phyloP scores from a whole-genome alignment of 2,888 invertebrate genomes.

The Neoaliturus tenellus region DNA sequence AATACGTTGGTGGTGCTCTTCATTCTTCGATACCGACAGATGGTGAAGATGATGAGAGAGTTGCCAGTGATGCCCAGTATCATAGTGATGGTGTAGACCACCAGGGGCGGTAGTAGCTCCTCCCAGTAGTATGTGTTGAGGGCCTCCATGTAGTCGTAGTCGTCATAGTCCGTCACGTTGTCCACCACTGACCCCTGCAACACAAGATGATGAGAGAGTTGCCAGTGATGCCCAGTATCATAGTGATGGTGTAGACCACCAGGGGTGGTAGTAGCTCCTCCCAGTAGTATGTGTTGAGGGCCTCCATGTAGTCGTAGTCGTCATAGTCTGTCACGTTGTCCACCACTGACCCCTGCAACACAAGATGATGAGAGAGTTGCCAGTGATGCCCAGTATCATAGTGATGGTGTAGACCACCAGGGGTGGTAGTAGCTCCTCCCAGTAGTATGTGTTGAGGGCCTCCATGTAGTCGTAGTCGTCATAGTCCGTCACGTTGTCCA shows the following conservation, averaged over 20 bases:
- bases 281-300: conserved; percentile 74
- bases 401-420: not conserved
- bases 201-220: conserved; percentile 75
- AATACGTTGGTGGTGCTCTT: conserved; percentile 81
- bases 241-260: conserved; percentile 77
- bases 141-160: conserved; percentile 75
- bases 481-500: not conserved
- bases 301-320: conserved; percentile 74
- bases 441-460: not conserved
- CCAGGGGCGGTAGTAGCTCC: conserved; percentile 76
- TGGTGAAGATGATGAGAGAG: conserved; percentile 76
- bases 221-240: conserved; percentile 78
- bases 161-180: conserved; percentile 68
- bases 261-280: conserved; percentile 76
- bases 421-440: not conserved
- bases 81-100: conserved; percentile 78
- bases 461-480: not conserved
- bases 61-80: conserved; percentile 78
- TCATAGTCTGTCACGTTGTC: conserved; percentile 65
- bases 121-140: conserved; percentile 74
- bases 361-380: not conserved
- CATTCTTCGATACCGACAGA: conserved; percentile 75
- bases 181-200: conserved; percentile 17
- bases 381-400: not conserved
- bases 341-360: conserved; percentile 5